Evolutionary conservation across 2,888 invertebrate species (phyloP), one percentile per base, ranked within the genome.

Genomic region (Ennomos erosarius): DNA sequence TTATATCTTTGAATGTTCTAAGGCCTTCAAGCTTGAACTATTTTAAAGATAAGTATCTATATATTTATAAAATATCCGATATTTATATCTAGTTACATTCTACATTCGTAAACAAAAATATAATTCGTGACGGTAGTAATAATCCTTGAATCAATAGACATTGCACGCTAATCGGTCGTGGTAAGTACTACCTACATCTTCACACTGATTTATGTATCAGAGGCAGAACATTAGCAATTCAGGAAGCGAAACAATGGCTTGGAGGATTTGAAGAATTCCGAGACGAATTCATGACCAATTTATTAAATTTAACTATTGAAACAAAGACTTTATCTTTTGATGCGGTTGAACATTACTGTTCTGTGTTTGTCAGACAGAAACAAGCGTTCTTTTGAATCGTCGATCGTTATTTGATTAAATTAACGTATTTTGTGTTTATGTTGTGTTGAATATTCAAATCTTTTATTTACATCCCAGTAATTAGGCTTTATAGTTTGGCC

Each of bases 221-320:
- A 59, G 33, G 49, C 50, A 45, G 55, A 59, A 26, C 62, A 64
- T 49, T 60, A 65, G 49, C 50, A 16, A 61, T 62, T 52, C 59
- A 68, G 71, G 71, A 71, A 72, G 57, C 57, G 37, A 62, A 57
- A 70, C 63, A 71, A 68, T 65, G 45, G 50, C 40, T 53, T 9
- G 34, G 40, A 60, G 55, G 47, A 38, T 46, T 58, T 47, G 48
- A 60, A 55, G 51, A 49, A 46, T 65, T 39, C 37, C 39, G 44
- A 63, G 59, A 65, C 63, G 62, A 59, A 58, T 62, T 57, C 54
- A 43, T 48, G 52, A 54, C 47, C 55, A 58, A 49, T 39, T 53
- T 36, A 40, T 39, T 45, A 38, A 38, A 26, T 26, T 26, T 6
- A 26, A 26, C 26, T 26, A 5, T 26, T 4, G 53, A 58, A 63